A percentile compares a stretch with the other conserved stretches of the same genome.
These are phyloP conservation scores for Chydorus sphaericus DNA, from an alignment of 2,888 invertebrate species.

Conservation along the genomic window DNA sequence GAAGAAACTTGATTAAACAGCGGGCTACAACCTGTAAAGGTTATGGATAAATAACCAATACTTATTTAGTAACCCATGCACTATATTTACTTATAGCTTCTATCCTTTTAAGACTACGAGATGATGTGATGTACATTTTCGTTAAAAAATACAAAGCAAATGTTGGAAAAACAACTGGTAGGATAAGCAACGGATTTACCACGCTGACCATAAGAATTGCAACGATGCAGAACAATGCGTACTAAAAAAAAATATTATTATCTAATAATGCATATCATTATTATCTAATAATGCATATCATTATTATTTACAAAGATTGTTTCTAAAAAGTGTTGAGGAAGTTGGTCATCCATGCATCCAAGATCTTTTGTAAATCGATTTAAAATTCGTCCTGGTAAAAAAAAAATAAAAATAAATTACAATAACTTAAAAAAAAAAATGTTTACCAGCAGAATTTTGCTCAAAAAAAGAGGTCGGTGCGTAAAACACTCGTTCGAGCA, in stretches of 20 bases:
- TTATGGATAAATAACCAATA: too few species aligned
- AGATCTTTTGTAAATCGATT: conserved; percentile 76
- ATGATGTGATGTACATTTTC: conserved; percentile 31
- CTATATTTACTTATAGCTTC: conserved; percentile 36
- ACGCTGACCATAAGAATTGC: conserved; percentile 33
- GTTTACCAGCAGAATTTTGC: conserved; percentile 68
- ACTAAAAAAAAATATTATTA: not conserved
- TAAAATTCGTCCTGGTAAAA: conserved; percentile 49
- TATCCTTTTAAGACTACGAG: conserved; percentile 33
- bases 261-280: too few species aligned
- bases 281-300: not conserved
- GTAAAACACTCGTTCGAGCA: conserved; percentile 33
- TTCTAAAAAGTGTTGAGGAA: conserved; percentile 49
- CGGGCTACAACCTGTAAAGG: conserved; percentile 33
- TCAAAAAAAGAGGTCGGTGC: conserved; percentile 55
- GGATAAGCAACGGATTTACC: conserved; percentile 29
- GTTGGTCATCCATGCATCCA: conserved; percentile 56
- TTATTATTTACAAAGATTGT: not conserved
- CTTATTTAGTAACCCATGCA: too few species aligned
- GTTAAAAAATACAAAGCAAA: conserved; percentile 30
- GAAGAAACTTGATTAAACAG: conserved; percentile 58
- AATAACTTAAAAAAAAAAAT: not conserved
- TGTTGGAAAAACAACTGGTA: conserved; percentile 28
- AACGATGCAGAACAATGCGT: conserved; percentile 23
- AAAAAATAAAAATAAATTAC: not conserved